Base-by-base conservation (phyloP, 2,888 invertebrate species). In the Hypomecis atomaria region DNA sequence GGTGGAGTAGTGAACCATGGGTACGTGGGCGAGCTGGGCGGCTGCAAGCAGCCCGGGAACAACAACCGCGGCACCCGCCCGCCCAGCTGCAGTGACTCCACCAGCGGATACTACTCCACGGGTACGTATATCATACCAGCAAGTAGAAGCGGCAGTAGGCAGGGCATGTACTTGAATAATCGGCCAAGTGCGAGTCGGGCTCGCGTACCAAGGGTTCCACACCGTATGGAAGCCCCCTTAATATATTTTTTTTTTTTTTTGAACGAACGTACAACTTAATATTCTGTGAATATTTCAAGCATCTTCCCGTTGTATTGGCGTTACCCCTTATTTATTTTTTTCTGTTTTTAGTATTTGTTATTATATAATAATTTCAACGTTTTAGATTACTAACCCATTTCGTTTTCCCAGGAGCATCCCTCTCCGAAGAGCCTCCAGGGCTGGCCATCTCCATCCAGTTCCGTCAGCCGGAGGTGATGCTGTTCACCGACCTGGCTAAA, bases 391-490 rank as follows among this genome's bases (percentile, higher is more conserved):
- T n/a, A n/a, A n/a, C n/a, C n/a, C n/a, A n/a, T n/a, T n/a, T n/a
- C n/a, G 23, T 23, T 4, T 13, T 4, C 4, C 6, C 86, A 94
- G 89, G 94, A 73, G 82, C 92, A 75, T 86, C 92, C 75, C 78
- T 93, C 74, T 85, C 87, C 42, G 92, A 92, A 71, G 92, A 93
- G 9, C 79, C 84, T 37, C 88, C 90, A 74, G 95, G 95, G 50
- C 85, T 96, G 37, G 95, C 96, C 0, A 88, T 97, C 70, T 96
- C 96, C 0, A 89, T 96, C 34, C 94, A 96, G 75, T 94, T 97
- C 73, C 94, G 96, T 38, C 95, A 96, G 78, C 97, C 97, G 0
- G 97, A 97, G 85, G 91, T 97, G 54, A 94, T 96, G 86, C 93
- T 97, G 73, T 95, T 96, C 79, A 95, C 96, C 0, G 95, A 95